phyloP scores from a whole-genome alignment of 2,797 vertebrate genomes.

The Typhlichthys eigenmanni region DNA sequence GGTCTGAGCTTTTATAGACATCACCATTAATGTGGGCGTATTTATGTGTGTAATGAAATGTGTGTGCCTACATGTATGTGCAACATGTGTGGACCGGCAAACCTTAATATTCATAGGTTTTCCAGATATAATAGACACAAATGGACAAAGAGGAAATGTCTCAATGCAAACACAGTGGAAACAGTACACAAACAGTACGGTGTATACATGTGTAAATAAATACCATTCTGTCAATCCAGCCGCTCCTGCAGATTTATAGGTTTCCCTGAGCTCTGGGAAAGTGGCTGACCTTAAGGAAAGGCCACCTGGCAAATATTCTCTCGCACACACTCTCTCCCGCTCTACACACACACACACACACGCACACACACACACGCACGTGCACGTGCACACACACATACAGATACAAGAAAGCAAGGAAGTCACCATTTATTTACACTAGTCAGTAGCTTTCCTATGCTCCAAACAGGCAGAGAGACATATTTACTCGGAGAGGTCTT shows the following conservation, averaged over 20 bases:
- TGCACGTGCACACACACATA: neutral
- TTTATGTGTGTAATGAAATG: neutral
- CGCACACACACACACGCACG: neutral
- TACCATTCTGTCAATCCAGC: neutral
- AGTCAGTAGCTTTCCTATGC: conserved; percentile 10
- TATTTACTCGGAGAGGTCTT: conserved; percentile 23
- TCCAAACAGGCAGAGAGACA: conserved; percentile 13
- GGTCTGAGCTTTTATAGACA: neutral
- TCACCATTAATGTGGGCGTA: neutral
- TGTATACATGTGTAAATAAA: conserved; percentile 2
- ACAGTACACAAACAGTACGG: neutral
- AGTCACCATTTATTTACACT: conserved; percentile 32
- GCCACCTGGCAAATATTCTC: conserved; percentile 18
- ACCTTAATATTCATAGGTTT: too few species aligned
- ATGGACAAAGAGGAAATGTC: too few species aligned
- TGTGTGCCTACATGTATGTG: conserved; percentile 7
- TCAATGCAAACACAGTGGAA: too few species aligned
- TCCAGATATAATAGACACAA: too few species aligned
- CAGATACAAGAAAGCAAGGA: conserved; percentile 1
- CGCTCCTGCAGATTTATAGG: neutral
- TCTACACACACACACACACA: conserved; percentile 7
- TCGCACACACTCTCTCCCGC: neutral
- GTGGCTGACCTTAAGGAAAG: conserved; percentile 10
- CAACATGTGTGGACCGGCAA: neutral
- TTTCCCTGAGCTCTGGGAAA: neutral